A percentile compares a stretch with the other conserved stretches of the same genome.
Conservation (phyloP, 1,140 invertebrate genomes). For the Listronotus bonariensis region DNA sequence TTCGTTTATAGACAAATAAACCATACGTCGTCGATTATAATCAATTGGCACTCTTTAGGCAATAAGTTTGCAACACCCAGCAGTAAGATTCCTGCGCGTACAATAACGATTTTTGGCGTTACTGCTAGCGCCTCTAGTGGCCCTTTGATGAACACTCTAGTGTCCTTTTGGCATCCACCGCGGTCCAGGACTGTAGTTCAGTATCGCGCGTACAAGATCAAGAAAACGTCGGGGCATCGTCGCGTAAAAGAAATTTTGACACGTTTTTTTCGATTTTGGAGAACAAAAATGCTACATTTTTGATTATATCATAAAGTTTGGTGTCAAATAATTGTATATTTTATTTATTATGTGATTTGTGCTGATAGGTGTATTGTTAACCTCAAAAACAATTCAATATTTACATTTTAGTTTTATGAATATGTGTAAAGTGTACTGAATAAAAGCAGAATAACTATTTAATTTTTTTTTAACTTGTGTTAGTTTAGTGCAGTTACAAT, state of each 20-base stretch:
- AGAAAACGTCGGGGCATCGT: constrained; percentile 23
- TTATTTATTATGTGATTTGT: no score
- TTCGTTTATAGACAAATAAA: constrained; percentile 6
- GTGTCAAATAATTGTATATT: no score
- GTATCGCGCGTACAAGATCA: constrained; percentile 40
- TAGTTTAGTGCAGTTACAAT: no score
- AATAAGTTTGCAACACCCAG: constrained; percentile 46
- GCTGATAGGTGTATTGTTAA: no score
- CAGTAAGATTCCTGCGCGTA: constrained; percentile 46
- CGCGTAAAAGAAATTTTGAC: background rate
- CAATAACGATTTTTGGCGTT: constrained; percentile 49
- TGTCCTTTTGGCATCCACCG: constrained; percentile 46
- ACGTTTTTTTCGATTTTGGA: constrained; percentile 7
- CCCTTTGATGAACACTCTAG: constrained; percentile 34
- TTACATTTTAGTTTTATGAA: no score
- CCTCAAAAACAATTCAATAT: no score
- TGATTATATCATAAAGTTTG: no score
- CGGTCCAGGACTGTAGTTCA: constrained; percentile 43
- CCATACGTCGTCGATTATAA: constrained; percentile 26
- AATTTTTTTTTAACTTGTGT: no score
- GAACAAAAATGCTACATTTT: no score
- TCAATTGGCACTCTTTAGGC: constrained; percentile 28
- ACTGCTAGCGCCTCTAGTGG: constrained; percentile 35
- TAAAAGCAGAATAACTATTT: no score
- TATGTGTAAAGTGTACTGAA: no score